Evolutionary conservation across 2,797 vertebrate genomes (phyloP), one percentile per base, ranked within the genome.

Genomic region (Hoplostethus atlanticus): DNA sequence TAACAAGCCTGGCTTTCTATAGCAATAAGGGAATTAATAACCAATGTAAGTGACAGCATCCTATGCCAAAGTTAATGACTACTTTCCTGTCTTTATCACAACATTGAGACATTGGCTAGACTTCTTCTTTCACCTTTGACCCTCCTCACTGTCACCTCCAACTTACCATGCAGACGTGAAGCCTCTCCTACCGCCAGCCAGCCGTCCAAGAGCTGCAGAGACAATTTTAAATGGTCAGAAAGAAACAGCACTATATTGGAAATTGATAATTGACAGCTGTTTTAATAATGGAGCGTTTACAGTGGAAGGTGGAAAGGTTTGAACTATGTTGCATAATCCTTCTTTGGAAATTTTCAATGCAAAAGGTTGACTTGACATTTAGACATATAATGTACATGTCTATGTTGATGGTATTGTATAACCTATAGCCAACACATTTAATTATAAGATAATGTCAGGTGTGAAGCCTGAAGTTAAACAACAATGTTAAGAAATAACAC

Each of bases 171-270:
- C 65, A 67, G 75, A 9, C 64, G 1, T 51, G 71, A 21, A 21
- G 68, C 69, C 71, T 58, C 52, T 74, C 72, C 81, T 69, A 59
- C 66, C 48, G 76, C 7, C 71, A 82, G 4, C 47, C 87, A 59
- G 69, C 84, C 89, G 91, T 78, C 87, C 86, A 77, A 86, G 87
- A 88, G 62, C 88, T 91, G 90, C 81, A 73, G 84, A 91, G 93
- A 90, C 91, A 91, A 92, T 21, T 73, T 55, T 75, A 79, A 61
- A 16, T 6, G 28, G 76, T 91, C 84, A 90, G 58, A 66, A 78
- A 86, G 66, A 77, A 58, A 74, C 62, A 80, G 65, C 68, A 65
- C 76, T 71, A 73, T 25, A 21, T 21, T 21, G 21, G 21, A 21
- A 21, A 21, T 21, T 21, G 21, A 21, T 81, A 44, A 81, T 83